Evolutionary conservation across 2,888 invertebrate species (phyloP), one percentile per base, ranked within the genome.

Genomic region (Nebria brevicollis): DNA sequence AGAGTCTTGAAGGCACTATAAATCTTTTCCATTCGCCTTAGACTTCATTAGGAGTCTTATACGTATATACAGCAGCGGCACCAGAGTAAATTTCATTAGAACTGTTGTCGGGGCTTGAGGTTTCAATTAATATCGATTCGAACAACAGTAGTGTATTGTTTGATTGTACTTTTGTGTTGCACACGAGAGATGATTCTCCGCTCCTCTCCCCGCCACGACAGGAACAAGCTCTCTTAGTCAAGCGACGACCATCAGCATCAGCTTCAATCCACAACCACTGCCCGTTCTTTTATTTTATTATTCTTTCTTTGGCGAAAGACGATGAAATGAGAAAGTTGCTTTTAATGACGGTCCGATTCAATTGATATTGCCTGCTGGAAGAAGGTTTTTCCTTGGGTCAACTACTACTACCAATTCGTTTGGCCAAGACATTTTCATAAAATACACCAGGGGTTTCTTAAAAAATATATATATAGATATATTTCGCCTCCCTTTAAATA

Each of bases 111-210:
- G 7, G 13, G 80, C 82, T 84, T 83, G 86, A 85, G 85, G 85
- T 85, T 86, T 86, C 86, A 86, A 85, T 86, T 85, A 86, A 86
- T 85, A 85, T 85, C 85, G 85, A 85, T 85, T 85, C 84, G 26
- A 54, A 84, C 73, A 82, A 83, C 82, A 70, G 82, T 85, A 83
- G 83, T 83, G 83, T 66, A 85, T 85, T 85, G 84, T 86, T 85
- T 83, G 82, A 83, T 83, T 83, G 82, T 80, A 77, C 68, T 81
- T 81, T 81, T 80, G 80, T 80, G 68, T 72, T 78, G 68, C 78
- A 66, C 74, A 54, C 54, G 11, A 54, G 11, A 54, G 54, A 54
- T 54, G 54, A 54, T 34, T 34, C 54, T 54, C 54, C 54, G 54
- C 8, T 11, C 54, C 54, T 11, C 54, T 54, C 54, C 7, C 7